phyloP scores from a whole-genome alignment of 2,888 invertebrate species.

The Amblyjoppa fuscipennis region DNA sequence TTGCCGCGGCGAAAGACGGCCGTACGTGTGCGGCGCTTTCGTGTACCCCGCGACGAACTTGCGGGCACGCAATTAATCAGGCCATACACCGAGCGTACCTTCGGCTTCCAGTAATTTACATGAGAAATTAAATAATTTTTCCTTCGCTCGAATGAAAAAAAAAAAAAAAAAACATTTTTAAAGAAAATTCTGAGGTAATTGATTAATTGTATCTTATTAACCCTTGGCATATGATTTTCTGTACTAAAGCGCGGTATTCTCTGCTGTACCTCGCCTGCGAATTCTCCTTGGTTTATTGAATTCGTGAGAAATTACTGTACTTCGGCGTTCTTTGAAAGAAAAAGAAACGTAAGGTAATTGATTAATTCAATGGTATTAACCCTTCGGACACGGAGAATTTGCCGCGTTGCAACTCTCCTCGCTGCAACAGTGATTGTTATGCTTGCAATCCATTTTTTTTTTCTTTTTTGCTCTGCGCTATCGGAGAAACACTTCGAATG shows the following conservation, averaged over 20 bases:
- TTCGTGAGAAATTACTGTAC: slow-evolving; percentile 6
- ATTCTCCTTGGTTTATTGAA: neutral
- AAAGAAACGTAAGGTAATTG: neutral
- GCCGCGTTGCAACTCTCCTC: neutral
- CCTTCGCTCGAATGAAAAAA: neutral
- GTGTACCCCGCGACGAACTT: slow-evolving; percentile 2
- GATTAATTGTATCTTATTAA: slow-evolving; percentile 19
- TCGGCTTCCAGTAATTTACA: neutral
- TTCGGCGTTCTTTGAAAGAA: neutral
- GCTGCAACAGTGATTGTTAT: neutral
- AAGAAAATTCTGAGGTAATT: neutral
- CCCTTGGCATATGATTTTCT: slow-evolving; percentile 4
- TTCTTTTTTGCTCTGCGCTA: neutral
- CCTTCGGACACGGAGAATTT: neutral
- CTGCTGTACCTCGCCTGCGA: neutral
- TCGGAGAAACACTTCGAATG: neutral
- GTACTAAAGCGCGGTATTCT: neutral
- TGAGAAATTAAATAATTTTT: slow-evolving; percentile 18
- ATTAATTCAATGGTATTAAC: slow-evolving; percentile 4
- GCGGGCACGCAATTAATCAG: slow-evolving; percentile 19
- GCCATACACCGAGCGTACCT: neutral
- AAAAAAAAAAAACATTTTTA: neutral
- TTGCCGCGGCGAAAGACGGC: slow-evolving; percentile 4
- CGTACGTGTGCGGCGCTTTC: neutral
- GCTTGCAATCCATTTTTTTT: neutral